Percentiles rank a stretch among this genome's conserved stretches.
These are phyloP conservation scores for Nannospalax galili DNA, from an alignment of 2,113 vertebrate species.

Conservation along the genomic window DNA sequence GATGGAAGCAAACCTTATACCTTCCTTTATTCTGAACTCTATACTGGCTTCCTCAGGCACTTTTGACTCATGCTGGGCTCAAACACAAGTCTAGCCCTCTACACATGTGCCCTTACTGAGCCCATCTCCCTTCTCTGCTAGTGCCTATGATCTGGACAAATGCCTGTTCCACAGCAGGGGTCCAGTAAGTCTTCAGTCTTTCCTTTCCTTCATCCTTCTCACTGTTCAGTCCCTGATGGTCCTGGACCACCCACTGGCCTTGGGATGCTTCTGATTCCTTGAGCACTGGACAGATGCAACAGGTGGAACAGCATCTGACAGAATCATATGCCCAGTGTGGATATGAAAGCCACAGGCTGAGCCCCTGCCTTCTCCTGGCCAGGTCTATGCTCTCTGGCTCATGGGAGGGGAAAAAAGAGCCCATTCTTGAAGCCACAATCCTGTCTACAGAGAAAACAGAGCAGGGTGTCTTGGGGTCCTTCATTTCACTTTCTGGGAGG, in stretches of 20 bases:
- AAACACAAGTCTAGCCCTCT: background rate
- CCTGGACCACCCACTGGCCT: background rate
- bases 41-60: background rate
- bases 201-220: background rate
- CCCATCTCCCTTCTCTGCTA: background rate
- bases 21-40: background rate
- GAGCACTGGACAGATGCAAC: background rate
- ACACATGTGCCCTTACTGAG: fast-evolving
- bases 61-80: background rate
- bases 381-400: background rate
- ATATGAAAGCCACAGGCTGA: background rate
- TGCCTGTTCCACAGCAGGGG: background rate
- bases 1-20: background rate
- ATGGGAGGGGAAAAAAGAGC: background rate
- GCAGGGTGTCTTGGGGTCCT: background rate
- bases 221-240: background rate
- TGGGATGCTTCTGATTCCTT: background rate
- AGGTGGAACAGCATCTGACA: background rate
- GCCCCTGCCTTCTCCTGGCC: background rate
- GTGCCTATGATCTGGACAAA: background rate
- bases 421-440: background rate
- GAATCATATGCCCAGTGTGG: background rate
- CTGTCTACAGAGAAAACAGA: background rate
- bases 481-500: background rate
- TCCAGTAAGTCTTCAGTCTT: background rate